Conservation (phyloP, 2,888 invertebrate genomes). For the Amphipyra berbera region DNA sequence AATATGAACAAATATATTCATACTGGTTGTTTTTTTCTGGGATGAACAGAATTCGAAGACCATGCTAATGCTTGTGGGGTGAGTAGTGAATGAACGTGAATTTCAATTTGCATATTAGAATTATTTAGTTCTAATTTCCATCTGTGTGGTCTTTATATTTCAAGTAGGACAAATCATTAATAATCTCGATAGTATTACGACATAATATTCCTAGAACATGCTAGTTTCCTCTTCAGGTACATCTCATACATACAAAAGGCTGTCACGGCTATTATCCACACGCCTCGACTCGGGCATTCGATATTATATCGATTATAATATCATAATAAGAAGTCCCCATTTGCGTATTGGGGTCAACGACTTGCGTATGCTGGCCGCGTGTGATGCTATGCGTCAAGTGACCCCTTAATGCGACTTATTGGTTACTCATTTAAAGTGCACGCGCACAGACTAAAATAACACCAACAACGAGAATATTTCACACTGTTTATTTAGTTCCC, state of each 20-base stretch:
- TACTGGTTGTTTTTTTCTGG: slow-evolving; percentile 27
- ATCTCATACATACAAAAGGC: slow-evolving; percentile 50
- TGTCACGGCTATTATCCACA: slow-evolving; percentile 48
- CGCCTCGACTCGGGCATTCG: slow-evolving; percentile 47
- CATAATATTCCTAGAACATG: slow-evolving; percentile 35
- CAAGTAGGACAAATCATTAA: slow-evolving; percentile 41
- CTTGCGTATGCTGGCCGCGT: slow-evolving; percentile 82
- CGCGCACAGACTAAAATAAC: slow-evolving; percentile 70
- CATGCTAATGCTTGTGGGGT: not conserved
- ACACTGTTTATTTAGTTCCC: slow-evolving; percentile 39
- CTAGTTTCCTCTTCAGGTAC: slow-evolving; percentile 45
- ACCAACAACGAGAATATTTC: slow-evolving; percentile 41
- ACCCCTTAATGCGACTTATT: slow-evolving; percentile 87
- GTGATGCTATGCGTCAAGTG: slow-evolving; percentile 83
- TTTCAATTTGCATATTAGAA: slow-evolving; percentile 22
- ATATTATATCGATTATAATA: slow-evolving; percentile 70
- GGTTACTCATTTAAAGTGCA: slow-evolving; percentile 85
- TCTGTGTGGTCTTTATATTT: slow-evolving; percentile 40
- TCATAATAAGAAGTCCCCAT: slow-evolving; percentile 72
- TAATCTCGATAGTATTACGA: slow-evolving; percentile 28
- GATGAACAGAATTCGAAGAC: slow-evolving; percentile 24
- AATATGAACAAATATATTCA: slow-evolving; percentile 24
- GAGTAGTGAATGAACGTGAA: slow-evolving; percentile 11
- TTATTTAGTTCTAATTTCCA: slow-evolving; percentile 19
- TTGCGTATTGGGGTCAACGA: slow-evolving; percentile 84